Conservation (phyloP, 2,888 invertebrate species). For the Aspidiotus destructor region DNA sequence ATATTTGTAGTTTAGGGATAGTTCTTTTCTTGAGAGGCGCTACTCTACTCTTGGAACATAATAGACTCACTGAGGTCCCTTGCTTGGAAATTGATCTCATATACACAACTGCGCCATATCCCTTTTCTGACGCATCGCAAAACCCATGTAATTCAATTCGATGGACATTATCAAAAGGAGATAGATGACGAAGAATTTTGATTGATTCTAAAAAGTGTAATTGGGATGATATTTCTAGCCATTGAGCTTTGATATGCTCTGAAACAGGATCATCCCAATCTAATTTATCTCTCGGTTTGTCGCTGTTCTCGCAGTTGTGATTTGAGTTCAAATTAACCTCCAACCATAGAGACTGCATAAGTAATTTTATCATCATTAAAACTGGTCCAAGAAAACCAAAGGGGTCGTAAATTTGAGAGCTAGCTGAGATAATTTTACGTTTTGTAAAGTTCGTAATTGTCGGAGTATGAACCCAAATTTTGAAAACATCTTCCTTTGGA, state of each 20-base stretch:
- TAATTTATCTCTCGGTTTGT: neutral
- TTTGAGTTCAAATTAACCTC: too few species aligned
- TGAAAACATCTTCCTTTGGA: conserved; percentile 9
- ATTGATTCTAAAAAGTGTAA: neutral
- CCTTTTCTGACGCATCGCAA: conserved; percentile 34
- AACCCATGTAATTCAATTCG: conserved; percentile 34
- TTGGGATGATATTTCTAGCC: neutral
- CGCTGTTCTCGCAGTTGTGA: neutral
- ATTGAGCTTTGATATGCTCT: neutral
- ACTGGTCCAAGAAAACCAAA: conserved; percentile 34
- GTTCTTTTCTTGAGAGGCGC: conserved; percentile 32
- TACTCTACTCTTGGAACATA: conserved; percentile 43
- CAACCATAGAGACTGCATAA: conserved; percentile 8
- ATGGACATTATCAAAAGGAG: too few species aligned
- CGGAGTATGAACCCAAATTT: neutral
- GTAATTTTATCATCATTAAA: neutral
- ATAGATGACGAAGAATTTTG: conserved; percentile 3
- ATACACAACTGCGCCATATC: conserved; percentile 33
- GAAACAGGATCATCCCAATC: conserved; percentile 9
- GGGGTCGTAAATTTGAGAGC: conserved; percentile 36
- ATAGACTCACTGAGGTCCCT: conserved; percentile 48
- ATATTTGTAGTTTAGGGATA: conserved; percentile 34
- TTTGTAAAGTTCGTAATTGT: conserved; percentile 31
- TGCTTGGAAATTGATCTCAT: conserved; percentile 31
- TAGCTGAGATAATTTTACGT: conserved; percentile 35